A percentile compares a stretch with the other conserved stretches of the same genome.
These are phyloP conservation scores for Nowickia ferox DNA, from an alignment of 2,888 invertebrate genomes.

Conservation along the genomic window DNA sequence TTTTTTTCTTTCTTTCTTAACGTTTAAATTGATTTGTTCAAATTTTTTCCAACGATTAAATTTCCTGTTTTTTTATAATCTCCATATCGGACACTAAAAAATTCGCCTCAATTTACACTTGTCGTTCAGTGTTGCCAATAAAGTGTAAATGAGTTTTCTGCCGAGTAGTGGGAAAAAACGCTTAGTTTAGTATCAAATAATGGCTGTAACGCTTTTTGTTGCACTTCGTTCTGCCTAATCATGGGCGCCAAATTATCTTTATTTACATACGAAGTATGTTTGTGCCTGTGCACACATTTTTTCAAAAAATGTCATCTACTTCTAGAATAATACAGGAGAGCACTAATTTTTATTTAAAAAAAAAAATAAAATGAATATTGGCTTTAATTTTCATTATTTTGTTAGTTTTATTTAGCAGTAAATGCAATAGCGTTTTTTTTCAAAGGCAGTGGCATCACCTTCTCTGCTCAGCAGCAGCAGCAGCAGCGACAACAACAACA, in stretches of 20 bases:
- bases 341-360: too few relatives aligned
- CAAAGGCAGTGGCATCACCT: not conserved
- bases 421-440: not conserved
- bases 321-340: too few relatives aligned
- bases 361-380: too few relatives aligned
- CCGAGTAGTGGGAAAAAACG: not conserved
- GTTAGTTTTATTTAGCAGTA: too few relatives aligned
- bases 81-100: conserved; percentile 65
- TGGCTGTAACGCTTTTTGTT: not conserved
- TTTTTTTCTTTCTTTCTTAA: conserved; percentile 57
- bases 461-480: not conserved
- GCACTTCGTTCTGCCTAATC: too few relatives aligned
- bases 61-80: conserved; percentile 76
- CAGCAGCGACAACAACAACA: not conserved
- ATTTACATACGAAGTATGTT: too few relatives aligned
- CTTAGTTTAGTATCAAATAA: not conserved
- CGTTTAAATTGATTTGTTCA: conserved; percentile 83
- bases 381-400: too few relatives aligned
- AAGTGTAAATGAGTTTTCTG: not conserved
- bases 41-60: conserved; percentile 83
- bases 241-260: too few relatives aligned
- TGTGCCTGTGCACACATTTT: too few relatives aligned
- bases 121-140: conserved; percentile 21
- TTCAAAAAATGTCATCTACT: too few relatives aligned
- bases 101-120: conserved; percentile 70